Evolutionary conservation across 2,113 vertebrate species (phyloP), one percentile per base, ranked within the genome.

Genomic region (Syngnathus scovelli): DNA sequence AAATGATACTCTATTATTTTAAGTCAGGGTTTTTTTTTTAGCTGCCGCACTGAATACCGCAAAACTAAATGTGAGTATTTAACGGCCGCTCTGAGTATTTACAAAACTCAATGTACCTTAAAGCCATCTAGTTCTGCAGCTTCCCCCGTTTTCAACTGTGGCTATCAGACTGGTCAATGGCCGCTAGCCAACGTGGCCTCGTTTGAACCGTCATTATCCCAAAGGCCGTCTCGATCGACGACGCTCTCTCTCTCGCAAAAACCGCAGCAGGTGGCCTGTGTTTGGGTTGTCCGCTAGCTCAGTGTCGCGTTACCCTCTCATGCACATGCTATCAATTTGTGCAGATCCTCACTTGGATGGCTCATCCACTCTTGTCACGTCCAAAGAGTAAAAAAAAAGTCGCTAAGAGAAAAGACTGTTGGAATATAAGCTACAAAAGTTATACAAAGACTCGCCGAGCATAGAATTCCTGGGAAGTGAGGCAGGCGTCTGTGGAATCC

Each of bases 211-310:
- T 66, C 67, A 66, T 71, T 72, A 75, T 78, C 74, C 62, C 79
- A 81, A 66, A 79, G 78, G 85, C 81, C 83, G 76, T 55, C 16
- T 43, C 68, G 60, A 79, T 70, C 73, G 62, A 33, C 27, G 27
- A 33, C 27, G 27, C 27, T 33, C 27, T 33, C 69, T 75, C 74
- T 67, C 68, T 70, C 77, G 69, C 76, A 5, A 21, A 80, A 87
- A 80, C 79, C 79, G 52, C 85, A 88, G 85, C 87, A 89, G 87
- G 88, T 90, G 86, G 83, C 77, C 81, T 71, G 85, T 79, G 86
- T 86, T 89, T 88, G 76, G 72, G 81, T 81, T 72, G 65, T 83
- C 62, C 76, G 66, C 85, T 71, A 66, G 82, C 80, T 76, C 41
- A 8, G 72, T 72, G 71, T 87, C 74, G 48, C 15, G 54, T 89